Conservation (phyloP, 2,888 invertebrate genomes). For the Chironomus riparius region DNA sequence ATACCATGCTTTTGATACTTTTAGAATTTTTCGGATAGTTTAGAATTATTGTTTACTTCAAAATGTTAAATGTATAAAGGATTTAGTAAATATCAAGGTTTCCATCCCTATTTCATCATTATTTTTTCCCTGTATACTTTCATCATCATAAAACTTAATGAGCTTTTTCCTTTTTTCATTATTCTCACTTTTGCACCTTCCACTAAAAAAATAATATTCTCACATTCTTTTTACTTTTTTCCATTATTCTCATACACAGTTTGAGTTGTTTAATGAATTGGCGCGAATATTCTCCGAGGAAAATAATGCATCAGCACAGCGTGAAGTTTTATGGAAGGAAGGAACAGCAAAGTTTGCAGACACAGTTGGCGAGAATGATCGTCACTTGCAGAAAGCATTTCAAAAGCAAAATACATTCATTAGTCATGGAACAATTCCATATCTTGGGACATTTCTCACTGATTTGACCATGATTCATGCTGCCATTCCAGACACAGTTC, state of each 20-base stretch:
- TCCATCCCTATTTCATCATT: neutral
- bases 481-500: constrained; percentile 63
- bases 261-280: constrained; percentile 86
- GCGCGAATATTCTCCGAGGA: constrained; percentile 97
- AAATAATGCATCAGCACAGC: constrained; percentile 90
- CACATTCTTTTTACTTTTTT: neutral
- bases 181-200: neutral
- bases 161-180: neutral
- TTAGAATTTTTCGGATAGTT: no score
- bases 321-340: constrained; percentile 87
- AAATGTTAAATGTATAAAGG: no score
- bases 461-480: constrained; percentile 99
- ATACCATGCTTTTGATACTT: no score
- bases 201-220: neutral
- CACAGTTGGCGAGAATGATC: constrained; percentile 79
- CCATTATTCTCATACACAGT: constrained; percentile 37
- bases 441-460: constrained; percentile 94
- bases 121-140: neutral
- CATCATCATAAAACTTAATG: constrained; percentile 6
- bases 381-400: constrained; percentile 75
- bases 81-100: neutral
- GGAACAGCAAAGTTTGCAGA: constrained; percentile 98
- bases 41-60: no score
- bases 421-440: constrained; percentile 93
- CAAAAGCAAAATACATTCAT: constrained; percentile 66